These are phyloP conservation scores for Bergia sp. DNA, from an alignment of 92 coral and sea anemone genomes.

Conservation along the genomic window DNA sequence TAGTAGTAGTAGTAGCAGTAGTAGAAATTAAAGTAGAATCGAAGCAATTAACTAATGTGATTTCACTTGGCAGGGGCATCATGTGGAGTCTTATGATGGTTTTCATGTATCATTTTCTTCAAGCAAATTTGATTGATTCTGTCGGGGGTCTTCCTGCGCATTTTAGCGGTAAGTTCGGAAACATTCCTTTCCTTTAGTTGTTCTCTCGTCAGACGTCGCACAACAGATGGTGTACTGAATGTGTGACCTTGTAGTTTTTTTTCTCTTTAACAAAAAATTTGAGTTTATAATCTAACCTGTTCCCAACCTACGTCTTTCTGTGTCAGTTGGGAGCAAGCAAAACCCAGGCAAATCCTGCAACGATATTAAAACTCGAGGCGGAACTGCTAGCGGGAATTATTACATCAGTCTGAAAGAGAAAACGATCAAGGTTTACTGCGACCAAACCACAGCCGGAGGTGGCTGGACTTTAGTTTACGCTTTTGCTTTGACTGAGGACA, in stretches of 20 bases:
- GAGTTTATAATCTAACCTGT: too few species aligned
- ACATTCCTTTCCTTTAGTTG: too few species aligned
- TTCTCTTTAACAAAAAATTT: too few species aligned
- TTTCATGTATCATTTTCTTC: background rate
- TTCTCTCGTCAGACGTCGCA: too few species aligned
- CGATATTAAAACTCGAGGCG: slow-evolving; percentile 20
- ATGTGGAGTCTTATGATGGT: background rate
- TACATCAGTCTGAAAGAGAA: background rate
- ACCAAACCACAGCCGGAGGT: slow-evolving; percentile 10
- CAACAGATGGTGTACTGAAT: too few species aligned
- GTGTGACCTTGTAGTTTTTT: too few species aligned
- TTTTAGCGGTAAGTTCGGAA: background rate
- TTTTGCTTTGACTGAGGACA: background rate
- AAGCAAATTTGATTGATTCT: background rate
- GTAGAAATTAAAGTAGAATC: too few species aligned
- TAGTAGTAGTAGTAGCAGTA: too few species aligned
- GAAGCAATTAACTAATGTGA: too few species aligned
- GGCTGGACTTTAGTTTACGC: slow-evolving; percentile 1
- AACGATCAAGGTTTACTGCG: slow-evolving; percentile 17
- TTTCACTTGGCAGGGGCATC: background rate
- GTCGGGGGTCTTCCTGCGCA: background rate
- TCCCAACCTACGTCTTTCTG: background rate
- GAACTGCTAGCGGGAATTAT: slow-evolving; percentile 22
- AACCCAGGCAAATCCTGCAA: slow-evolving; percentile 10
- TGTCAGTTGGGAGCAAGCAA: background rate